Evolutionary conservation across 1,140 invertebrate species (phyloP).

Genomic region (Drosophila persimilis): DNA sequence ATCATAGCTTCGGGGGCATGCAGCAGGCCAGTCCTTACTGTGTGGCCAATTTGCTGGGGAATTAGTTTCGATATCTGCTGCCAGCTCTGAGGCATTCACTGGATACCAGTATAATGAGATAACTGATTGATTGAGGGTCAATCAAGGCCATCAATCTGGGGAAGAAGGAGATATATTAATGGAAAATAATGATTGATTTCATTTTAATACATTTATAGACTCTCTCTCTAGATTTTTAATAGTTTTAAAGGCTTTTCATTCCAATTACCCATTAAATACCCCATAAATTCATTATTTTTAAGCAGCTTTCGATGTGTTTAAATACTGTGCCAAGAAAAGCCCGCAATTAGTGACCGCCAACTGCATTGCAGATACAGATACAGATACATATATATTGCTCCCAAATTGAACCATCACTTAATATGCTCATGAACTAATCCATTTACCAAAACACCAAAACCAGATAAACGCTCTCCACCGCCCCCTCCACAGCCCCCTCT

Average conservation of each 20-base stretch:
- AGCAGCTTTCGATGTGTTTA: not conserved
- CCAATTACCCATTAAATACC: no score
- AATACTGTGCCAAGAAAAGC: not conserved
- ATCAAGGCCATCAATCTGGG: not conserved
- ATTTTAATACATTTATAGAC: no score
- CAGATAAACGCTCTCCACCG: conserved; percentile 26
- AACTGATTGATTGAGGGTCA: not conserved
- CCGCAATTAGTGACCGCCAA: not conserved
- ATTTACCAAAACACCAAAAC: conserved; percentile 28
- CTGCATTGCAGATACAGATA: conserved; percentile 26
- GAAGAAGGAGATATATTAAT: no score
- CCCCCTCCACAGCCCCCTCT: no score
- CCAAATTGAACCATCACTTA: conserved; percentile 25
- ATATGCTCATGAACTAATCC: conserved; percentile 30
- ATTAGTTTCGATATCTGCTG: not conserved
- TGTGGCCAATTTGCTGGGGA: not conserved
- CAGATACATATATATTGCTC: not conserved
- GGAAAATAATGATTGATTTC: no score
- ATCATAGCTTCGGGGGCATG: not conserved
- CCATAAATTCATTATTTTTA: not conserved
- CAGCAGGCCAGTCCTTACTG: not conserved
- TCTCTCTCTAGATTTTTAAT: no score
- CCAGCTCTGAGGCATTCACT: not conserved
- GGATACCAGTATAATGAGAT: not conserved
- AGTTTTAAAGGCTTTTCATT: no score